phyloP scores from a whole-genome alignment of 2,888 invertebrate species.

The Spicauda simplicius region DNA sequence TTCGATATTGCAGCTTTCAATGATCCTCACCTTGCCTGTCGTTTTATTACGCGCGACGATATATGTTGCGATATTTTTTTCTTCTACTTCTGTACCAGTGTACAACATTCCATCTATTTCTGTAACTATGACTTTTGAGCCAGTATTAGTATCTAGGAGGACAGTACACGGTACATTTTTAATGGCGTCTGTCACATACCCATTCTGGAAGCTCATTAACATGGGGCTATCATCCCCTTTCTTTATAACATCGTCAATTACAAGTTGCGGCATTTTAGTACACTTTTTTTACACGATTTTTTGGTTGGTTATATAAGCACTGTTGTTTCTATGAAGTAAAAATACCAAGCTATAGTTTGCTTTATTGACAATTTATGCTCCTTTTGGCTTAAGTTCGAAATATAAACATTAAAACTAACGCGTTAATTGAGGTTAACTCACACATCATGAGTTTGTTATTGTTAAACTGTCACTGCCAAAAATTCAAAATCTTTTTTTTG shows the following conservation, averaged over 20 bases:
- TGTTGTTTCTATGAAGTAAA: too few relatives aligned
- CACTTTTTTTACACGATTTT: not conserved
- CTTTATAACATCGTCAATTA: constrained; percentile 61
- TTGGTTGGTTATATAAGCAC: too few relatives aligned
- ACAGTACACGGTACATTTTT: constrained; percentile 51
- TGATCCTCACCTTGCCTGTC: constrained; percentile 68
- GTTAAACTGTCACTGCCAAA: too few relatives aligned
- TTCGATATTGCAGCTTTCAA: constrained; percentile 61
- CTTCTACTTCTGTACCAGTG: constrained; percentile 61
- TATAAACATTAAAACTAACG: too few relatives aligned
- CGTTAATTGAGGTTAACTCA: too few relatives aligned
- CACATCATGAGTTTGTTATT: too few relatives aligned
- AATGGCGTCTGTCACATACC: constrained; percentile 62
- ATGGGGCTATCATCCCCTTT: constrained; percentile 56
- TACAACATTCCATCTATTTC: constrained; percentile 47
- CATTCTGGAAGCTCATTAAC: constrained; percentile 70
- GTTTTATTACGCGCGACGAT: constrained; percentile 61
- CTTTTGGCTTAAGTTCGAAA: too few relatives aligned
- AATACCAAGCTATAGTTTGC: too few relatives aligned
- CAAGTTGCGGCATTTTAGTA: constrained; percentile 58
- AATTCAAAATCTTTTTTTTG: too few relatives aligned
- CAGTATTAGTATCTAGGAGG: constrained; percentile 48
- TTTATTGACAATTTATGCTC: too few relatives aligned
- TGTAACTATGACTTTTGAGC: not conserved
- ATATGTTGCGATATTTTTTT: constrained; percentile 57